Evolutionary conservation across 2,113 vertebrate species (phyloP).

Genomic region (Morone saxatilis): DNA sequence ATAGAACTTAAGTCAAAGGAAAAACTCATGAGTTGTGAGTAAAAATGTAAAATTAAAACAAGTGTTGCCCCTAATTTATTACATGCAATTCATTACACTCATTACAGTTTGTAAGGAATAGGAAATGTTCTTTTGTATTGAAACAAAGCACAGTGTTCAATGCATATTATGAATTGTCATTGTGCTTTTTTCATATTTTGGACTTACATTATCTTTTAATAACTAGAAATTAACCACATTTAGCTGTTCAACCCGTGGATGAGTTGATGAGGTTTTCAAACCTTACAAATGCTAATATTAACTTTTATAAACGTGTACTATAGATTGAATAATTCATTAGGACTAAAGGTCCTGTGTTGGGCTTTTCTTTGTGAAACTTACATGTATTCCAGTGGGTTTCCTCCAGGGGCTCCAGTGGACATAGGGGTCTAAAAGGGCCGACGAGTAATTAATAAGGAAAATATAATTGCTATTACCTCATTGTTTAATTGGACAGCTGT

Average conservation of each 20-base stretch:
- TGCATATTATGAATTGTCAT: background rate
- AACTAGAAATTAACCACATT: background rate
- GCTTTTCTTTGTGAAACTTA: background rate
- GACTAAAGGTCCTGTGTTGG: too few relatives aligned
- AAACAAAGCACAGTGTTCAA: background rate
- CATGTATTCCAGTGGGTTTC: background rate
- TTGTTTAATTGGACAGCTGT: background rate
- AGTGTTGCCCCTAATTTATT: background rate
- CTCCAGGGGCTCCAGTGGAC: background rate
- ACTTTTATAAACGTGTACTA: background rate
- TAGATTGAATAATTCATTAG: background rate
- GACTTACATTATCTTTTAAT: background rate
- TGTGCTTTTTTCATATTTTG: background rate
- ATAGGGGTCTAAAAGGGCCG: too few relatives aligned
- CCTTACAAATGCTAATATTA: background rate
- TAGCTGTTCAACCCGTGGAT: background rate
- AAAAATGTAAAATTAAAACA: slow-evolving; percentile 28
- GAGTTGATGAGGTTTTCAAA: background rate
- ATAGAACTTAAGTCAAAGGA: slow-evolving; percentile 23
- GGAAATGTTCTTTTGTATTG: background rate
- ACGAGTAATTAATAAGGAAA: background rate
- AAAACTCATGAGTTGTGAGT: background rate
- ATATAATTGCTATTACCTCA: too few relatives aligned
- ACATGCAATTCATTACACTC: background rate
- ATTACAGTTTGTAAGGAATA: background rate